Percentiles rank a stretch among this genome's conserved stretches.
phyloP scores from a whole-genome alignment of 2,797 vertebrate genomes.

The Platalea minor region DNA sequence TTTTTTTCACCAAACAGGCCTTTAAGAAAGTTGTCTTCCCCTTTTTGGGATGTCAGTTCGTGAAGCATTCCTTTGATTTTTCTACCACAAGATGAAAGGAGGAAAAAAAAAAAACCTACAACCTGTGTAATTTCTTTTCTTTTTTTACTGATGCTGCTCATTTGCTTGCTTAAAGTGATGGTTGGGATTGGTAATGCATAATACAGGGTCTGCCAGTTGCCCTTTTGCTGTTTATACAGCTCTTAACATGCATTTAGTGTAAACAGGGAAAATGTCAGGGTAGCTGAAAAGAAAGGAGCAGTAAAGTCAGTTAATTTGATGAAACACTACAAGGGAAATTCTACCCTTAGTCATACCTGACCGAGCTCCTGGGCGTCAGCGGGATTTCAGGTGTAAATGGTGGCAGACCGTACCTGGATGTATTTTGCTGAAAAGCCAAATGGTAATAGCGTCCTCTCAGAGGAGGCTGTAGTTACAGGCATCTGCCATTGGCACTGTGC shows the following conservation, averaged over 20 bases:
- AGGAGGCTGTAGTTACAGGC: background rate
- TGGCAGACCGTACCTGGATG: background rate
- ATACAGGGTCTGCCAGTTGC: background rate
- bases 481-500: accelerated
- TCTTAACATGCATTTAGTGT: background rate
- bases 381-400: background rate
- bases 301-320: background rate
- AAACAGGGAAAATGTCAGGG: conserved; percentile 27
- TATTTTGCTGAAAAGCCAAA: background rate
- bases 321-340: background rate
- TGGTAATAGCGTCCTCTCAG: background rate
- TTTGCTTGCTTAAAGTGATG: background rate
- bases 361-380: accelerated
- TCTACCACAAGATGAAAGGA: background rate
- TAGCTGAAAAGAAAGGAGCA: background rate
- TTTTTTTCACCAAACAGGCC: background rate
- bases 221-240: conserved; percentile 9
- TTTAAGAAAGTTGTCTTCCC: background rate
- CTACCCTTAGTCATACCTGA: background rate
- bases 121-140: background rate
- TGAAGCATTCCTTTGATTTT: background rate
- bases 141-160: background rate
- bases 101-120: accelerated
- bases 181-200: background rate
- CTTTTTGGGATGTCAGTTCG: background rate